Conservation (phyloP, 2,888 invertebrate genomes). For the Halocaridina rubra region DNA sequence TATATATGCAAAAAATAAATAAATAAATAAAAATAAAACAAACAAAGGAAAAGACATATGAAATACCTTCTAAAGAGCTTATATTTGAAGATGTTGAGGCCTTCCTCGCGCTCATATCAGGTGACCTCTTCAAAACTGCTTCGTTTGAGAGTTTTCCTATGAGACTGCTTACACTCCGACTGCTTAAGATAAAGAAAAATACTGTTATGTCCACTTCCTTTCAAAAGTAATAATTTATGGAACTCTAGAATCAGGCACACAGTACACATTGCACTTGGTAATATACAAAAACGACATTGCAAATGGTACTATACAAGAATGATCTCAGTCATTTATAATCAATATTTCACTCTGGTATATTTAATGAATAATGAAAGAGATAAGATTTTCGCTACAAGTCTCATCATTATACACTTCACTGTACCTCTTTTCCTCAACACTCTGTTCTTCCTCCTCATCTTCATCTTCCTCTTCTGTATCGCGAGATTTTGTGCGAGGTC, state of each 20-base stretch:
- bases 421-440: conserved; percentile 55
- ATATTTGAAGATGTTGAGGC: conserved; percentile 54
- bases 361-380: no score
- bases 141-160: conserved; percentile 51
- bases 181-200: background rate
- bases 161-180: conserved; percentile 55
- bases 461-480: conserved; percentile 56
- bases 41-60: no score
- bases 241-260: no score
- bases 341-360: no score
- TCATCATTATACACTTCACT: no score
- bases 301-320: no score
- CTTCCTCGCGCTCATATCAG: conserved; percentile 53
- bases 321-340: no score
- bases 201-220: background rate
- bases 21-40: no score
- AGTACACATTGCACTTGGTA: no score
- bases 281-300: no score
- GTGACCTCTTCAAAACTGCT: conserved; percentile 45
- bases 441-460: conserved; percentile 55
- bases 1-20: no score
- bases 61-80: conserved; percentile 40
- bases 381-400: no score
- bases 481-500: conserved; percentile 49
- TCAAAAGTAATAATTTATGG: background rate